phyloP scores from a whole-genome alignment of 1,140 invertebrate species.

The Muscidifurax raptorellus region DNA sequence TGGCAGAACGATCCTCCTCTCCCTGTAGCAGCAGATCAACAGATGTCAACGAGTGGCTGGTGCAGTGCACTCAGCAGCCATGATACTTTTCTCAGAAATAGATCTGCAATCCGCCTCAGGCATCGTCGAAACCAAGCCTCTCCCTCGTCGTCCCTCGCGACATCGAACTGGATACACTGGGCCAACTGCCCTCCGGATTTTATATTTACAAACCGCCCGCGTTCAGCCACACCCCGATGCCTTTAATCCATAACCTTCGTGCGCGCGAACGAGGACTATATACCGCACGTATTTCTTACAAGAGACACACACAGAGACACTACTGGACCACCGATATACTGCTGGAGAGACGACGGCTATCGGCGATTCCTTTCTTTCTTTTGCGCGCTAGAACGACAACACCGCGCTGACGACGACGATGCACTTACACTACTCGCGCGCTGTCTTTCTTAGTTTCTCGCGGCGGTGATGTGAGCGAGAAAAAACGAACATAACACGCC shows the following conservation, averaged over 20 bases:
- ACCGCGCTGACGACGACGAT: neutral
- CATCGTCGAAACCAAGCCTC: neutral
- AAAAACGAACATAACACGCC: neutral
- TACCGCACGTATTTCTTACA: neutral
- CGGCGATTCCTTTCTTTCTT: neutral
- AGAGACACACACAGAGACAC: neutral
- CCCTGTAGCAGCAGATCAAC: conserved; percentile 26
- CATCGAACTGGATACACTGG: neutral
- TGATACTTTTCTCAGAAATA: neutral
- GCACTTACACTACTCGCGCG: neutral
- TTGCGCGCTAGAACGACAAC: neutral
- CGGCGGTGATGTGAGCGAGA: neutral
- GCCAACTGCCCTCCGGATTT: neutral
- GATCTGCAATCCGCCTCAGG: neutral
- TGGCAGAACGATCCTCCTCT: conserved; percentile 20
- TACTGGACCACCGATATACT: neutral
- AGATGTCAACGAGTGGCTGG: conserved; percentile 42
- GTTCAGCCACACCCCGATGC: conserved; percentile 46
- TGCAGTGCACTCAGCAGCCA: neutral
- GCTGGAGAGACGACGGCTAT: neutral
- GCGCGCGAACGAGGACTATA: neutral
- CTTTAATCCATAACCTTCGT: conserved; percentile 44
- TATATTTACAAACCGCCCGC: conserved; percentile 29
- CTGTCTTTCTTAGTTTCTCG: too few species aligned
- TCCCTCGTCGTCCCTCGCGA: neutral